Evolutionary conservation across 2,113 vertebrate species (phyloP), one percentile per base, ranked within the genome.

Genomic region (Garra rufa): DNA sequence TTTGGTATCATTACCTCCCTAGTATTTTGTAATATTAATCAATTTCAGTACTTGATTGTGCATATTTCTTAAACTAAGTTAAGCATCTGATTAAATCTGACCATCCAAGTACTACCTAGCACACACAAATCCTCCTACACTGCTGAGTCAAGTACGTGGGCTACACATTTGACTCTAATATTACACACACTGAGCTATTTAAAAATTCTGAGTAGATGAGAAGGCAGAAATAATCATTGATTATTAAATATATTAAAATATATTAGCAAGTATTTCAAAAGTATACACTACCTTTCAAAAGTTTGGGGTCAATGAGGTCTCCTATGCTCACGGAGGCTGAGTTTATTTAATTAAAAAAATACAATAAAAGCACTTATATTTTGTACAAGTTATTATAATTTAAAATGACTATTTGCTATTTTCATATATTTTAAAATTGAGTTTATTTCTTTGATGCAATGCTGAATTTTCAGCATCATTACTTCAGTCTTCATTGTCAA

Each of bases 91-190:
- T 34, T 34, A 34, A 2, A 44, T 71, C 38, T 38, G 67, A 52
- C 46, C 28, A 34, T 76, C 5, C 10, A 57, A 38, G 30, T 38
- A 38, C 19, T 38, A 76, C 28, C 28, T 14, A 73, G 69, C 41
- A 15, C n/a, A 15, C 70, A 73, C 70, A 41, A 46, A 43, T 46
- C 70, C 24, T 73, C 70, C 70, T 41, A 73, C 70, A 24, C 70
- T 73, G 70, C 70, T 73, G 70, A 73, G 70, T 73, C 70, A 73
- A 46, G 70, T 8, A 73, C 41, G 41, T 73, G 70, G 70, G 41
- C 41, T 44, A 73, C 41, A 15, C 41, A 46, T 46, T 15, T 7
- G 70, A 73, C 41, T 73, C 70, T 73, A 73, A 73, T 73, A 73
- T 73, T 73, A 73, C 41, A 44, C 41, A 46, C n/a, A 44, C 41